phyloP scores from a whole-genome alignment of 2,113 vertebrate genomes.

The Strix aluco region DNA sequence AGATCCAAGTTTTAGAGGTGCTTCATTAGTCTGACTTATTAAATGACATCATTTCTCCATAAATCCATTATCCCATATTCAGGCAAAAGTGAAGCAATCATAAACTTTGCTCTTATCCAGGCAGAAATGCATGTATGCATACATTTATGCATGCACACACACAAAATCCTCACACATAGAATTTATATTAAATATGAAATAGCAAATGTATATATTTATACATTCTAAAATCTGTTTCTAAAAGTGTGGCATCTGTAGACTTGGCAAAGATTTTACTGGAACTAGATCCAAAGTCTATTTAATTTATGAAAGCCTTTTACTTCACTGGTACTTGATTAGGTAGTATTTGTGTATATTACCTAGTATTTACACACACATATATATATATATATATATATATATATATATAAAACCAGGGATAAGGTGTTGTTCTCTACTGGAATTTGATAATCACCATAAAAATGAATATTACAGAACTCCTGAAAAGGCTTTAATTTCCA shows the following conservation, averaged over 20 bases:
- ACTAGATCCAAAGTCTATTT: neutral
- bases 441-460: neutral
- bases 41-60: neutral
- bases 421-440: neutral
- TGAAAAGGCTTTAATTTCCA: neutral
- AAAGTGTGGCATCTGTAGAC: conserved; percentile 46
- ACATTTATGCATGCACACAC: neutral
- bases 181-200: conserved; percentile 45
- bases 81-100: neutral
- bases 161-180: neutral
- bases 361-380: neutral
- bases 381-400: accelerated
- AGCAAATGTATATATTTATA: conserved; percentile 54
- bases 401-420: neutral
- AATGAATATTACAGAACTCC: neutral
- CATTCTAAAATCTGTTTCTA: conserved; percentile 57
- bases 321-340: neutral
- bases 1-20: neutral
- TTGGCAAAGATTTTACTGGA: conserved; percentile 43
- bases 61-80: neutral
- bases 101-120: neutral
- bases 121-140: neutral
- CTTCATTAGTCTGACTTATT: neutral
- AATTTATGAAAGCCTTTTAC: neutral
- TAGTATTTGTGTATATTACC: neutral